Evolutionary conservation across 64 coral and sea anemone species (phyloP).

Genomic region (Dendronephthya gigantea): DNA sequence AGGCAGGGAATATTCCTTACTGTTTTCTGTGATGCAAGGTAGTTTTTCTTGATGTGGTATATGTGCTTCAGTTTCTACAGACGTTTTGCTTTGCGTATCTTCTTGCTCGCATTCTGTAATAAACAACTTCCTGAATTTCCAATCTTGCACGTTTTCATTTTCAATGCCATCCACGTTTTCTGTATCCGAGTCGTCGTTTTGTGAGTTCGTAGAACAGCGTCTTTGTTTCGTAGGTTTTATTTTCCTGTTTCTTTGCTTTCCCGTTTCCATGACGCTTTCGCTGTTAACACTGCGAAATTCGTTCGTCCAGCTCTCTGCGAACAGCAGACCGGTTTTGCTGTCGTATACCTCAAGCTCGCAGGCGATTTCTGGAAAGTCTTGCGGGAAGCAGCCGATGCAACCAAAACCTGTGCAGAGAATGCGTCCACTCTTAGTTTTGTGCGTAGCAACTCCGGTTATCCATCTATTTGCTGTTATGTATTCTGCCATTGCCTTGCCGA

Average conservation of each 20-base stretch:
- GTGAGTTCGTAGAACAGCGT: not conserved
- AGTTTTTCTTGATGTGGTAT: too few relatives aligned
- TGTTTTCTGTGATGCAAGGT: too few relatives aligned
- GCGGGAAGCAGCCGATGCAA: slow-evolving; percentile 85
- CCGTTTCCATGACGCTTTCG: not conserved
- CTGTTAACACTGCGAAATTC: not conserved
- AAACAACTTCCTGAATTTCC: not conserved
- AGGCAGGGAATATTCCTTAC: too few relatives aligned
- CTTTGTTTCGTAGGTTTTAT: not conserved
- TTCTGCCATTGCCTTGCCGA: slow-evolving; percentile 56
- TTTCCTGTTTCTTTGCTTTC: not conserved
- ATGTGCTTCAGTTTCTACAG: not conserved
- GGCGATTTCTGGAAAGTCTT: slow-evolving; percentile 39
- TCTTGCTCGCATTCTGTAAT: not conserved
- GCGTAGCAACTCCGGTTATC: slow-evolving; percentile 62
- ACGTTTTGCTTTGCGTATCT: not conserved
- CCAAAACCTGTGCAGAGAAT: slow-evolving; percentile 80
- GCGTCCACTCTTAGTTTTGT: slow-evolving; percentile 77
- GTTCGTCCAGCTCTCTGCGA: slow-evolving; percentile 41
- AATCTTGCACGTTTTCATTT: not conserved
- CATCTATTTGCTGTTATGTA: slow-evolving; percentile 76
- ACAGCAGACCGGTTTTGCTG: slow-evolving; percentile 24
- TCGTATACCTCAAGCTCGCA: slow-evolving; percentile 55
- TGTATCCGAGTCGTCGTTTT: too few relatives aligned
- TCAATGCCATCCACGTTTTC: not conserved